phyloP scores from a whole-genome alignment of 2,888 invertebrate species.

The Trachelus iudaicus region DNA sequence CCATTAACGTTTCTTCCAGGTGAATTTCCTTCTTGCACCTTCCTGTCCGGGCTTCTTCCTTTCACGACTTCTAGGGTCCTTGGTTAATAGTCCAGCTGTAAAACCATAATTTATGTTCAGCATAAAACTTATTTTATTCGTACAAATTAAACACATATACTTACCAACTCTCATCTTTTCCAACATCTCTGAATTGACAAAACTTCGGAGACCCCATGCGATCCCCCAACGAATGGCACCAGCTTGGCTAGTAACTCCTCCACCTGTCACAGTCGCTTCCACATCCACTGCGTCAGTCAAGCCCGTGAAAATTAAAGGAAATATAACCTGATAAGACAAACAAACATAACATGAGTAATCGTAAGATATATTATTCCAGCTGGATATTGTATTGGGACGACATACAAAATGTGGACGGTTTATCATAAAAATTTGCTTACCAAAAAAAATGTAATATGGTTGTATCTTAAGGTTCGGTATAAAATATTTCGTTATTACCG shows the following conservation, averaged over 20 bases:
- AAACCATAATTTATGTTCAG: conserved; percentile 29
- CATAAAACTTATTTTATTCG: not conserved
- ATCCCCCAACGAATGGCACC: conserved; percentile 91
- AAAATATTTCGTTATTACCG: not conserved
- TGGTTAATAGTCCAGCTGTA: conserved; percentile 86
- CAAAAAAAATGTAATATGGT: not conserved
- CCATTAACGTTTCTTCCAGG: conserved; percentile 89
- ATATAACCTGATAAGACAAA: conserved; percentile 73
- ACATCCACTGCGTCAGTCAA: conserved; percentile 85
- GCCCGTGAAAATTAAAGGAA: conserved; percentile 84
- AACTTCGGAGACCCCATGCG: conserved; percentile 84
- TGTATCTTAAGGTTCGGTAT: not conserved
- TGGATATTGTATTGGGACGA: not conserved
- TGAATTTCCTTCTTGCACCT: conserved; percentile 89
- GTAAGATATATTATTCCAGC: not conserved
- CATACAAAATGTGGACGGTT: not conserved
- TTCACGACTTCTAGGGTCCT: conserved; percentile 82
- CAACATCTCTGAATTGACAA: conserved; percentile 80
- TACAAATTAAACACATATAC: conserved; percentile 19
- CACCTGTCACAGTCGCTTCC: conserved; percentile 78
- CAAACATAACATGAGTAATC: conserved; percentile 12
- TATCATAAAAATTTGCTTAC: not conserved
- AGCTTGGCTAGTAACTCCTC: conserved; percentile 85
- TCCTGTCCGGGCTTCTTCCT: conserved; percentile 94
- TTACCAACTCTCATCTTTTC: conserved; percentile 89